A percentile compares a stretch with the other conserved stretches of the same genome.
Evolutionary conservation across 2,113 vertebrate genomes (phyloP).

Genomic region (Dendrocopos noguchii): DNA sequence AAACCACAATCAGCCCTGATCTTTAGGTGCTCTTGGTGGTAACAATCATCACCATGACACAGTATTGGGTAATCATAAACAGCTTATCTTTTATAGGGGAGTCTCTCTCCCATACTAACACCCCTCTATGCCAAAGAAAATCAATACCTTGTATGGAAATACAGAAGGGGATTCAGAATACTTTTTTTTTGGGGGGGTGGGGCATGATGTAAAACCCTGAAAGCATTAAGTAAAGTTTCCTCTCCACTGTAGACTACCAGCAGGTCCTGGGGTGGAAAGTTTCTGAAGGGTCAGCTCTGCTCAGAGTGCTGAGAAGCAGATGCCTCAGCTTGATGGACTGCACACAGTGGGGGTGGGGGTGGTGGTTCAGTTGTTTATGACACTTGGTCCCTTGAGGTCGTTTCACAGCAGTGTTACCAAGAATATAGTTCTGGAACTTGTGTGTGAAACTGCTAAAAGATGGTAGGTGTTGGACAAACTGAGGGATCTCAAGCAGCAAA

Average conservation of each 20-base stretch:
- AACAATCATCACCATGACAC: background rate
- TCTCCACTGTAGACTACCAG: rapidly evolving
- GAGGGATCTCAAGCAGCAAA: background rate
- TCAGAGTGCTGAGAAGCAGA: background rate
- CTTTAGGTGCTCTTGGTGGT: background rate
- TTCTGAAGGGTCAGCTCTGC: background rate
- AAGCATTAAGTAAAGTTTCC: background rate
- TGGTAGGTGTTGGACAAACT: background rate
- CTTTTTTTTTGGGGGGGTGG: background rate
- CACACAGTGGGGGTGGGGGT: background rate
- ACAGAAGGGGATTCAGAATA: background rate
- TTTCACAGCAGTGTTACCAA: background rate
- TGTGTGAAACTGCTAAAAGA: background rate
- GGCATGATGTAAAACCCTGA: background rate
- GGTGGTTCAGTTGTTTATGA: rapidly evolving
- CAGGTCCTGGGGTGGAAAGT: background rate
- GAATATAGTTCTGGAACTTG: background rate
- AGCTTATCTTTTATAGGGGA: background rate
- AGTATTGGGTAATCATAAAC: background rate
- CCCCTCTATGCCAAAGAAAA: background rate
- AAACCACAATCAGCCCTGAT: background rate
- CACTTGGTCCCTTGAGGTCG: background rate
- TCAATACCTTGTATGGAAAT: background rate
- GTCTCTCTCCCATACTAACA: background rate
- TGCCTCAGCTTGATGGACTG: background rate